Evolutionary conservation across 2,113 vertebrate genomes (phyloP).

Genomic region (Megatriorchis doriae): DNA sequence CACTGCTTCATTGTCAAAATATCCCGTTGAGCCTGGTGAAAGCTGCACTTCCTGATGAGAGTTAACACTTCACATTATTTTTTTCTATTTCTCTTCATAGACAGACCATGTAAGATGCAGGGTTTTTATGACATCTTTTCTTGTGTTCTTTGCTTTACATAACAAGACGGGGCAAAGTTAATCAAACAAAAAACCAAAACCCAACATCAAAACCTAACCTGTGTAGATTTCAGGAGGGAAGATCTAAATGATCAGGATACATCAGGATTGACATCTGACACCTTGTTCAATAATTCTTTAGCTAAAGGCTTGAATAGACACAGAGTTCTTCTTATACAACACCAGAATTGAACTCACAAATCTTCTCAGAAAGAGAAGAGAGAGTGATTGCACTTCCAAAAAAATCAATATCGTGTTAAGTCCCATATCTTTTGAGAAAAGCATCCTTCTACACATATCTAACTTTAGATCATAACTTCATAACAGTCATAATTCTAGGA

Average conservation of each 20-base stretch:
- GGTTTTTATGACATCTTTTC: not conserved
- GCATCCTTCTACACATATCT: not conserved
- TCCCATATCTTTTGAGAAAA: not conserved
- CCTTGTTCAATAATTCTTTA: not conserved
- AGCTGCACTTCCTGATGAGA: not conserved
- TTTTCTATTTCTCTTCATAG: not conserved
- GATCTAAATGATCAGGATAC: not conserved
- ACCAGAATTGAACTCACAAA: not conserved
- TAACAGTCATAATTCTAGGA: not conserved
- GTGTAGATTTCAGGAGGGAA: not conserved
- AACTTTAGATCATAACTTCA: not conserved
- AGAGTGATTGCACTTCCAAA: not conserved
- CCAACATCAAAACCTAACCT: not conserved
- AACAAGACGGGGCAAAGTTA: not conserved
- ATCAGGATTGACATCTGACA: not conserved
- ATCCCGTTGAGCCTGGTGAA: not conserved
- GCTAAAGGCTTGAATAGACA: not conserved
- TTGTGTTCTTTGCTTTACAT: not conserved
- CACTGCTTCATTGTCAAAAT: not conserved
- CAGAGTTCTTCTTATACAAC: not conserved
- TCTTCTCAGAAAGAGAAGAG: not conserved
- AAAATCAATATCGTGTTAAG: not conserved
- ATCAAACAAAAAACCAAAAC: not conserved
- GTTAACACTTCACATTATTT: not conserved
- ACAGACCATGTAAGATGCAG: not conserved